These are phyloP conservation scores for Drepana arcuata DNA, from an alignment of 1,140 invertebrate species.

Conservation along the genomic window DNA sequence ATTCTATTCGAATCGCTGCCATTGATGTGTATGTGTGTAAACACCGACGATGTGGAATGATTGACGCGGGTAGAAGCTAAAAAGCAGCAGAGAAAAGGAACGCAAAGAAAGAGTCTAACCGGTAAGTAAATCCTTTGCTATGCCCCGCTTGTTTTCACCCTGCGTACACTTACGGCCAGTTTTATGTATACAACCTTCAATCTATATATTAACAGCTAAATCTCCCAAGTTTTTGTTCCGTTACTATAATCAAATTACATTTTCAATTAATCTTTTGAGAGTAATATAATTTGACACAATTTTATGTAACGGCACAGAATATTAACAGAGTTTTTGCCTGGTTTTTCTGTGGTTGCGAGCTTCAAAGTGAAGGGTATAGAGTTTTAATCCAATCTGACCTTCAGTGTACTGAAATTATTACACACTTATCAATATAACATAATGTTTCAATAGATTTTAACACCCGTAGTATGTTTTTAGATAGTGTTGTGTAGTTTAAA, in stretches of 20 bases:
- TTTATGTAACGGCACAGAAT: too few species aligned
- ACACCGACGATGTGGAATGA: slow-evolving; percentile 24
- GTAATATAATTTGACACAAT: too few species aligned
- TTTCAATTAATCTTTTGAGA: too few species aligned
- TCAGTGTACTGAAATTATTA: slow-evolving; percentile 18
- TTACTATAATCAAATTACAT: too few species aligned
- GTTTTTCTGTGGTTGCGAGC: slow-evolving; percentile 17
- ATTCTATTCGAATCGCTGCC: slow-evolving; percentile 32
- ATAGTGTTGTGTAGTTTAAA: too few species aligned
- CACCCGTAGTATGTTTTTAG: too few species aligned
- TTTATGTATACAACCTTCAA: too few species aligned
- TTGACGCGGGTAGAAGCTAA: slow-evolving; percentile 82
- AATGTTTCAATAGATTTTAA: too few species aligned
- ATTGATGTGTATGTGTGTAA: slow-evolving; percentile 60
- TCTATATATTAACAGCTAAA: too few species aligned
- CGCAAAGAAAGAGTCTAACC: slow-evolving; percentile 81
- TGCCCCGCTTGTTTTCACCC: slow-evolving; percentile 36
- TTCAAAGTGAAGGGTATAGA: slow-evolving; percentile 14
- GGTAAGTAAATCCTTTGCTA: slow-evolving; percentile 76
- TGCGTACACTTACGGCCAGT: slow-evolving; percentile 29
- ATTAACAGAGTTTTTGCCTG: too few species aligned
- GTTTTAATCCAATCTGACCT: slow-evolving; percentile 28
- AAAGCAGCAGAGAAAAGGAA: slow-evolving; percentile 87
- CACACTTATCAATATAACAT: too few species aligned
- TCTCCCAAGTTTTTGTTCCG: too few species aligned